Conservation (phyloP, 23 tunicate species). For the Diplosoma virens region DNA sequence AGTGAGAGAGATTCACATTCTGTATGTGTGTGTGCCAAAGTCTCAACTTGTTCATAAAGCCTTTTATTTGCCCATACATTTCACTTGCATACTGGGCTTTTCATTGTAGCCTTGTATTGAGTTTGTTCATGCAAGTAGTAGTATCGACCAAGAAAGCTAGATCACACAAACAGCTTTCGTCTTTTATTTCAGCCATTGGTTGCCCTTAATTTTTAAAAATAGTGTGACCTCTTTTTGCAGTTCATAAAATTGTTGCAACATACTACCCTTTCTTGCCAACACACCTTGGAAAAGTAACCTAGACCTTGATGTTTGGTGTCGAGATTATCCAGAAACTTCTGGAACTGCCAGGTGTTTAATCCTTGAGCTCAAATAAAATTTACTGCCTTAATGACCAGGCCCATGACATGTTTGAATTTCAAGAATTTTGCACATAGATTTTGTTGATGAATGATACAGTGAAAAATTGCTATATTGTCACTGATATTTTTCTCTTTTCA, state of each 20-base stretch:
- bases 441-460: no score
- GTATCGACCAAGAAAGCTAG: no score
- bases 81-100: not conserved
- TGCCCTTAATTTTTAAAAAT: not conserved
- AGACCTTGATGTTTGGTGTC: not conserved
- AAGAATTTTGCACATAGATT: not conserved
- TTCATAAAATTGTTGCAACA: not conserved
- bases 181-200: not conserved
- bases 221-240: not conserved
- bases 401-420: no score
- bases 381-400: no score
- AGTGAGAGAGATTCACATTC: not conserved
- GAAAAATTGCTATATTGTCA: no score
- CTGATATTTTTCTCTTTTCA: no score
- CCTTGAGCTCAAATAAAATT: no score
- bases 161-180: not conserved
- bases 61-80: not conserved
- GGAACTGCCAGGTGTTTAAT: not conserved
- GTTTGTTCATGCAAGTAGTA: no score
- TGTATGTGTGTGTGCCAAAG: no score
- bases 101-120: no score
- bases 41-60: not conserved
- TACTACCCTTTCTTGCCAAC: no score
- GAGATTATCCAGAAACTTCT: not conserved
- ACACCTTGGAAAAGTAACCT: not conserved